These are phyloP conservation scores for Trichogramma pretiosum DNA, from an alignment of 1,140 invertebrate species.

Conservation along the genomic window DNA sequence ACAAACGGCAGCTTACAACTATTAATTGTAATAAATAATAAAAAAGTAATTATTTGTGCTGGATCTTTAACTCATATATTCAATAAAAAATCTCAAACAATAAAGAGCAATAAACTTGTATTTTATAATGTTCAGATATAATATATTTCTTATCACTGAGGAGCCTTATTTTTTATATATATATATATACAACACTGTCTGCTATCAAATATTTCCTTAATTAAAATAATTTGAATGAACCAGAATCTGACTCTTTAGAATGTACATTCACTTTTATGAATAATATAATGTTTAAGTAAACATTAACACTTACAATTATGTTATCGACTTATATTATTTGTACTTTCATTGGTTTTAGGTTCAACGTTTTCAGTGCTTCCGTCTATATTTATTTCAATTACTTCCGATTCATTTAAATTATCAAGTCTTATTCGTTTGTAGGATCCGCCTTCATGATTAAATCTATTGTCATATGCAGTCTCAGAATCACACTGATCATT, in stretches of 20 bases:
- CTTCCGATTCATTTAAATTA: too few species aligned
- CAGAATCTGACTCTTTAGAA: too few species aligned
- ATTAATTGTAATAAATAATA: slow-evolving; percentile 22
- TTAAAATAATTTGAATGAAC: too few species aligned
- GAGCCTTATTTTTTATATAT: too few species aligned
- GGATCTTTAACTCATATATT: slow-evolving; percentile 17
- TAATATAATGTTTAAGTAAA: too few species aligned
- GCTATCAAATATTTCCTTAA: too few species aligned
- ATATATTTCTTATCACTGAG: too few species aligned
- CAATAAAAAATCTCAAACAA: slow-evolving; percentile 18
- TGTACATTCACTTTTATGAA: too few species aligned
- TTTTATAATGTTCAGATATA: too few species aligned
- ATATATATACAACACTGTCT: too few species aligned
- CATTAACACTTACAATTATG: too few species aligned
- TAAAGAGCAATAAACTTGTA: slow-evolving; percentile 18
- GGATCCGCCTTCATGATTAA: background rate
- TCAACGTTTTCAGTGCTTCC: background rate
- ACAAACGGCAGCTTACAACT: slow-evolving; percentile 30
- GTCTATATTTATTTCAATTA: background rate
- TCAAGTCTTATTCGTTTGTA: background rate
- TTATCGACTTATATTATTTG: background rate
- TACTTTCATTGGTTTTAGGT: background rate
- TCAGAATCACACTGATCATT: background rate
- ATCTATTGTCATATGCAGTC: background rate
- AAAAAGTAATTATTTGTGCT: slow-evolving; percentile 18